Percentiles rank a stretch among this genome's conserved stretches.
Conservation (phyloP, 2,888 invertebrate genomes). For the Shargacucullia verbasci region DNA sequence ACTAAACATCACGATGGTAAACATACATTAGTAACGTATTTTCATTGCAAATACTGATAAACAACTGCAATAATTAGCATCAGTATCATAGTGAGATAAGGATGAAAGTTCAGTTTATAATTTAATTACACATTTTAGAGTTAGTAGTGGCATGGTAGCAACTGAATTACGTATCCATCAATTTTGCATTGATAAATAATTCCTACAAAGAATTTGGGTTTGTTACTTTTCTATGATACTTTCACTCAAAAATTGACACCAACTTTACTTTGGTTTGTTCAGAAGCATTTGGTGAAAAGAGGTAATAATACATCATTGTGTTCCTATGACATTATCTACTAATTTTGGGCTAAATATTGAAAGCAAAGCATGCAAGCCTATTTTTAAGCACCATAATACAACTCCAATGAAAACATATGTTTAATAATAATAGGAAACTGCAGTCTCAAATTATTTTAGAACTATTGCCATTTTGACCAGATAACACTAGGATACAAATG, state of each 20-base stretch:
- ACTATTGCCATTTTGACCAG: too few relatives aligned
- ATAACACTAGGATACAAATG: too few relatives aligned
- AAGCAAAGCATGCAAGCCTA: constrained; percentile 44
- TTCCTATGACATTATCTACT: too few relatives aligned
- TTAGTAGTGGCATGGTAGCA: not conserved
- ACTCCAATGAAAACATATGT: constrained; percentile 59
- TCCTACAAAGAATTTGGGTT: not conserved
- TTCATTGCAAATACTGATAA: constrained; percentile 53
- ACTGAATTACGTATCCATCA: too few relatives aligned
- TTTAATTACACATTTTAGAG: constrained; percentile 22
- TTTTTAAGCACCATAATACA: constrained; percentile 31
- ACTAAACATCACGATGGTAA: constrained; percentile 21
- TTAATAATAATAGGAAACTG: too few relatives aligned
- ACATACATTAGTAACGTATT: constrained; percentile 39
- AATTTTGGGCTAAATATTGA: not conserved
- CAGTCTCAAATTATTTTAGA: too few relatives aligned
- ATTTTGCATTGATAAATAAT: too few relatives aligned
- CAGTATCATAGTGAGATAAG: constrained; percentile 51
- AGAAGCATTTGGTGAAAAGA: too few relatives aligned
- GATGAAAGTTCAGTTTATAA: constrained; percentile 41
- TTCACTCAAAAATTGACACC: not conserved
- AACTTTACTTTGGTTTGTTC: too few relatives aligned
- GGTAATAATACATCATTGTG: too few relatives aligned
- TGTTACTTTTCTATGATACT: not conserved
- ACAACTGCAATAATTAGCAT: constrained; percentile 39